Evolutionary conservation across 2,888 invertebrate genomes (phyloP).

Genomic region (Temnothorax rugatulus): DNA sequence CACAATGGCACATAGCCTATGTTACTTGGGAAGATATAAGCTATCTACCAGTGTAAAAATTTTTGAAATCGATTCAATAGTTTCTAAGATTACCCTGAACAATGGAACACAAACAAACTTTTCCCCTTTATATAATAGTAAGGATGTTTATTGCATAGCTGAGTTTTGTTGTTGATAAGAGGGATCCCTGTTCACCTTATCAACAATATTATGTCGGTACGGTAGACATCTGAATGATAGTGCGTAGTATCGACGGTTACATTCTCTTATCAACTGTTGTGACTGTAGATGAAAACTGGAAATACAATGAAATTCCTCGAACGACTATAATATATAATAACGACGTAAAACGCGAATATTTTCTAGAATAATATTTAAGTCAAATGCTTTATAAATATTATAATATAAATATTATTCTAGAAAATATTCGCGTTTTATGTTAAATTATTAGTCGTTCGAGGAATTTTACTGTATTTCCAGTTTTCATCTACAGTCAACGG

Average conservation of each 20-base stretch:
- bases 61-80: too few species aligned
- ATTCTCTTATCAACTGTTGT: constrained; percentile 18
- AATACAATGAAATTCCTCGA: neutral
- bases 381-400: too few species aligned
- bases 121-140: too few species aligned
- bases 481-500: neutral
- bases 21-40: too few species aligned
- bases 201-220: constrained; percentile 21
- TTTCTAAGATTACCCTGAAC: too few species aligned
- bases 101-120: too few species aligned
- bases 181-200: neutral
- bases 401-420: neutral
- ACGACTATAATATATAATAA: neutral
- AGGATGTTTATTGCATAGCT: neutral
- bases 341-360: neutral
- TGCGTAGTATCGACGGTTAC: constrained; percentile 2
- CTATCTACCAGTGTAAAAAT: too few species aligned
- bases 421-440: neutral
- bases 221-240: neutral
- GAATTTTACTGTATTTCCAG: neutral
- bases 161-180: constrained; percentile 14
- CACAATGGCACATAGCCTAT: too few species aligned
- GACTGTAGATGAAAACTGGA: neutral
- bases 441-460: neutral
- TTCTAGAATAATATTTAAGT: neutral